Evolutionary conservation across 2,888 invertebrate species (phyloP), one percentile per base, ranked within the genome.

Genomic region (Andricus quercusramuli): DNA sequence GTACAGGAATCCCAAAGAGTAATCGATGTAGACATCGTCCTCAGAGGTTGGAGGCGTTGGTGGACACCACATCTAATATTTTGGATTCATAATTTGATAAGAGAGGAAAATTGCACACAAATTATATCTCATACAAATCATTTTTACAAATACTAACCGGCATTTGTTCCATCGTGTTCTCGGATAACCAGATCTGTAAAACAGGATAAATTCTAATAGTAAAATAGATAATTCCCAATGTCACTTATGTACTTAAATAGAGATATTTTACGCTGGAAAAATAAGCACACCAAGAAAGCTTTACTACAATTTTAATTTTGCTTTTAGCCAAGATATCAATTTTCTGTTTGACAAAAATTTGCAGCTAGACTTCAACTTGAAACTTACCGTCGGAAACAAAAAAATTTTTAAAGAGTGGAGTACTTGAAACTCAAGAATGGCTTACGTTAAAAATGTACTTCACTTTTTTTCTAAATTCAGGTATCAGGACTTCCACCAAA

Each of bases 11-110:
- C 96, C 95, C 92, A 98, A 93, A 82, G 97, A 96, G 87, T 95
- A 95, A 92, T 99, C 99, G 86, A 98, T 96, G 94, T 98, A 98
- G 80, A 98, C 94, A 93, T 99, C 99, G 90, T 96, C 96, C 89
- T 98, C 98, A 92, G 97, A 97, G 92, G 97, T 96, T 17, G 99
- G 99, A 81, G 99, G 99, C 29, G 99, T 99, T 80, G 99, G 99
- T 79, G 99, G 99, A 87, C 97, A 96, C 99, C 99, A 99, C 94
- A 98, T 96, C 98, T 99, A 93, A 87, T 89, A 86, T n/a, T 59
- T 29, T 62, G 17, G 9, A 37, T 68, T 51, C 29, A 47, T 29
- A n/a, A n/a, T 64, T 76, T 11, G n/a, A 76, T 68, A 44, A 51
- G 32, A 74, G 32, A 78, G 17, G 77, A 66, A 44, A 25, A 76